Evolutionary conservation across 2,113 vertebrate species (phyloP).

Genomic region (Chaetodon trifascialis): DNA sequence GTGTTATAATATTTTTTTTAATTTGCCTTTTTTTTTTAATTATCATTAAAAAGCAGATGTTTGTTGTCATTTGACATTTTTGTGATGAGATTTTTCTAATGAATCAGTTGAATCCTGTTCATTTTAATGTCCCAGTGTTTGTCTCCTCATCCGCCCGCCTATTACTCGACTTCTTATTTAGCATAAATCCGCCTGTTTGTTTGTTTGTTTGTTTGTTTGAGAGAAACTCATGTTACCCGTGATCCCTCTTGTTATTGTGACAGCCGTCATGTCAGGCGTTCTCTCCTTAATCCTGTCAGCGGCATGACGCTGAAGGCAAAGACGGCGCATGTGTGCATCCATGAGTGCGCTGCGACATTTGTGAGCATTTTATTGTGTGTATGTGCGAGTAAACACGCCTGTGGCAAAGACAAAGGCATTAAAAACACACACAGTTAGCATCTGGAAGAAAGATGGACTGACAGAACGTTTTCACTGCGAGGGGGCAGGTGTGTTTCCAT

Average conservation of each 20-base stretch:
- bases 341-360: conserved; percentile 30
- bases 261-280: conserved; percentile 20
- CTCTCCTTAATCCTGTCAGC: conserved; percentile 38
- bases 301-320: conserved; percentile 50
- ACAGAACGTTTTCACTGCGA: conserved; percentile 23
- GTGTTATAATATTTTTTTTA: not conserved
- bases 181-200: not conserved
- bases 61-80: not conserved
- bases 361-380: conserved; percentile 37
- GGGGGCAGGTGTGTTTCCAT: conserved; percentile 37
- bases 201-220: not conserved
- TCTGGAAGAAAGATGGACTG: conserved; percentile 46
- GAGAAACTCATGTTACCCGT: not conserved
- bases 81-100: not conserved
- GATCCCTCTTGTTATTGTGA: not conserved
- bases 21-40: not conserved
- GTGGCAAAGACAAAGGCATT: conserved; percentile 60
- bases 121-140: not conserved
- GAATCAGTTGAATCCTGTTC: not conserved
- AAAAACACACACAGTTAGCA: conserved; percentile 47
- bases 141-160: not conserved
- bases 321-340: conserved; percentile 37
- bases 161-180: not conserved
- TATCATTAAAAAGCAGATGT: not conserved
- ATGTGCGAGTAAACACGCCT: conserved; percentile 60